These are phyloP conservation scores for Drosophila pseudotakahashii DNA, from an alignment of 2,888 invertebrate genomes.

Conservation along the genomic window DNA sequence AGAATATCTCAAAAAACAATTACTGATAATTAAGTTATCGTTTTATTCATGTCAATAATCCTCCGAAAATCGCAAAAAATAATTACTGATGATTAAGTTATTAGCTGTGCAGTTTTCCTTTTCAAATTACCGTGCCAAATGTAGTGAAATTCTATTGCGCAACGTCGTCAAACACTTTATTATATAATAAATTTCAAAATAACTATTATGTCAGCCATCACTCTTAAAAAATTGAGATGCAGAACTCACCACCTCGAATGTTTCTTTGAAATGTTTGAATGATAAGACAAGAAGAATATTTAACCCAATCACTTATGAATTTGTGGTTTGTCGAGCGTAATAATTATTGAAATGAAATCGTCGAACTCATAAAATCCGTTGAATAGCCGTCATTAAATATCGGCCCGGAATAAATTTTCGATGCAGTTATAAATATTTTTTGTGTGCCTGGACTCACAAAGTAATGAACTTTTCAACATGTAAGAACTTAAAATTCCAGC, in stretches of 20 bases:
- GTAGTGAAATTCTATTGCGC: conserved; percentile 1
- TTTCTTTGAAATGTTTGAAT: conserved; percentile 37
- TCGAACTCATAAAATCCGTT: conserved; percentile 55
- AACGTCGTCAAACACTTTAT: conserved; percentile 13
- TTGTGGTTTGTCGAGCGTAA: conserved; percentile 52
- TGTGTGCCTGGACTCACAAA: conserved; percentile 37
- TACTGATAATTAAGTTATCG: too few relatives aligned
- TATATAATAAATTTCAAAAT: conserved; percentile 14
- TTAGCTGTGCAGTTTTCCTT: neutral
- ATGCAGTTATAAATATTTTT: conserved; percentile 34
- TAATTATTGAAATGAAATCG: conserved; percentile 64
- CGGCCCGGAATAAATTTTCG: conserved; percentile 41
- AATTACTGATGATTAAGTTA: neutral
- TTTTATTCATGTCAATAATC: neutral
- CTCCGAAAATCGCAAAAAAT: neutral
- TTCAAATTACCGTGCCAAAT: neutral
- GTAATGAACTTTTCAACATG: conserved; percentile 58
- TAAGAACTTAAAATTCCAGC: conserved; percentile 50
- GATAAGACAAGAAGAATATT: conserved; percentile 45
- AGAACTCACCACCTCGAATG: conserved; percentile 54
- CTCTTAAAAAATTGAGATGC: conserved; percentile 14
- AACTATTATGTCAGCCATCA: conserved; percentile 28
- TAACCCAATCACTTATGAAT: conserved; percentile 54
- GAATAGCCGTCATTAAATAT: conserved; percentile 48
- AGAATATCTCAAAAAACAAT: too few relatives aligned